Percentiles rank a stretch among this genome's conserved stretches.
Conservation (phyloP, 1,140 invertebrate species). For the Holotrichia oblita region DNA sequence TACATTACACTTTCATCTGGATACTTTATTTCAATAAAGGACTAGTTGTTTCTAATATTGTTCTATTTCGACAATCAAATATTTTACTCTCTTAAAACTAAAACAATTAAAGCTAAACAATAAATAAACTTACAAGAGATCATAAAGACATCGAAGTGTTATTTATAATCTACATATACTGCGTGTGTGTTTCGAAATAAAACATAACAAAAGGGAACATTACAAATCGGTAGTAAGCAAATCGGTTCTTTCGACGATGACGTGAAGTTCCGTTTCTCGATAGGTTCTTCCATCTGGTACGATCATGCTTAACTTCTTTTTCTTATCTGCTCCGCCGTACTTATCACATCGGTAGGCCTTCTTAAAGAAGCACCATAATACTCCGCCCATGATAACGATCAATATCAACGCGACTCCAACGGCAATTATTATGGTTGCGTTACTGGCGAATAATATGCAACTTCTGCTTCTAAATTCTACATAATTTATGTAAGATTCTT, state of each 20-base stretch:
- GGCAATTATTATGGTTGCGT: conserved; percentile 53
- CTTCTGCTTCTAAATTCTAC: conserved; percentile 51
- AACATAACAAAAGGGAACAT: background rate
- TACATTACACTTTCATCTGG: too few species aligned
- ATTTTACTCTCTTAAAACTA: conserved; percentile 9
- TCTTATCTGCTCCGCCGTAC: conserved; percentile 62
- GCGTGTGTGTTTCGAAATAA: background rate
- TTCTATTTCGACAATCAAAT: conserved; percentile 3
- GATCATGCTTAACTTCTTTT: conserved; percentile 67
- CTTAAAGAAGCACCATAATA: conserved; percentile 53
- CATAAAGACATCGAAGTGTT: conserved; percentile 10
- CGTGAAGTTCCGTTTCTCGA: conserved; percentile 83
- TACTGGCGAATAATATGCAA: conserved; percentile 54
- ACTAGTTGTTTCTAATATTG: background rate
- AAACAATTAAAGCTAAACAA: background rate
- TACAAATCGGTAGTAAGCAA: conserved; percentile 80
- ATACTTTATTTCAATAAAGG: background rate
- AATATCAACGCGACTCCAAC: conserved; percentile 50
- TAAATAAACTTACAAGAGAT: conserved; percentile 39
- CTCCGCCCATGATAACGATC: conserved; percentile 48
- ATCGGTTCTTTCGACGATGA: conserved; percentile 83
- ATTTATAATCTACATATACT: background rate
- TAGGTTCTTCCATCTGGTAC: conserved; percentile 83
- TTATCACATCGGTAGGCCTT: conserved; percentile 53
- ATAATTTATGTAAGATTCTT: conserved; percentile 50